A percentile compares a stretch with the other conserved stretches of the same genome.
Evolutionary conservation across 2,113 vertebrate genomes (phyloP).

Genomic region (Rissa tridactyla): DNA sequence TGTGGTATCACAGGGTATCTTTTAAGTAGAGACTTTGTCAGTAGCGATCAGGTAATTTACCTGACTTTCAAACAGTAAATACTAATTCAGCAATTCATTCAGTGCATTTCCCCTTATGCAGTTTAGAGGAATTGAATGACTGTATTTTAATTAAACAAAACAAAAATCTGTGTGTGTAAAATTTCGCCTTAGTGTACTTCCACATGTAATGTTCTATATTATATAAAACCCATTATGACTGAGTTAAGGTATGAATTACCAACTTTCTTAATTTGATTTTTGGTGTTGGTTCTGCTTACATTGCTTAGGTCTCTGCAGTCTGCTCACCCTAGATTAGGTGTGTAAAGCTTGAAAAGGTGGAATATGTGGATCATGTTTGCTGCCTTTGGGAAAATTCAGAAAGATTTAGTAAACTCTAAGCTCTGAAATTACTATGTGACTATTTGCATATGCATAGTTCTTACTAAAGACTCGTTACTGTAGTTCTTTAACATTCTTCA

Average conservation of each 20-base stretch:
- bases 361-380: background rate
- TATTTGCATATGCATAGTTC: background rate
- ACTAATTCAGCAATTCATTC: background rate
- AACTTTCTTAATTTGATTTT: background rate
- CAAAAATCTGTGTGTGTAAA: background rate
- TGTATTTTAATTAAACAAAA: background rate
- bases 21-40: background rate
- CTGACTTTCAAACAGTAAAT: background rate
- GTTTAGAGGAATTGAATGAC: background rate
- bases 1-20: background rate
- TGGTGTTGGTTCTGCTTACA: accelerated
- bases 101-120: background rate
- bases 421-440: background rate
- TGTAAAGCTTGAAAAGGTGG: background rate
- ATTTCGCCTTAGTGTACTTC: background rate
- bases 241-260: background rate
- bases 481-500: background rate
- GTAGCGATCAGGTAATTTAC: background rate
- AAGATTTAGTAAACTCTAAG: background rate
- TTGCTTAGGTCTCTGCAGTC: background rate
- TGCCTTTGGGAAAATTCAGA: background rate
- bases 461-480: background rate
- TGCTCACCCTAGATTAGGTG: background rate
- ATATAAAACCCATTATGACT: background rate
- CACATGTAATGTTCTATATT: background rate